Evolutionary conservation across 2,888 invertebrate genomes (phyloP).

Genomic region (Temnothorax rugatulus): DNA sequence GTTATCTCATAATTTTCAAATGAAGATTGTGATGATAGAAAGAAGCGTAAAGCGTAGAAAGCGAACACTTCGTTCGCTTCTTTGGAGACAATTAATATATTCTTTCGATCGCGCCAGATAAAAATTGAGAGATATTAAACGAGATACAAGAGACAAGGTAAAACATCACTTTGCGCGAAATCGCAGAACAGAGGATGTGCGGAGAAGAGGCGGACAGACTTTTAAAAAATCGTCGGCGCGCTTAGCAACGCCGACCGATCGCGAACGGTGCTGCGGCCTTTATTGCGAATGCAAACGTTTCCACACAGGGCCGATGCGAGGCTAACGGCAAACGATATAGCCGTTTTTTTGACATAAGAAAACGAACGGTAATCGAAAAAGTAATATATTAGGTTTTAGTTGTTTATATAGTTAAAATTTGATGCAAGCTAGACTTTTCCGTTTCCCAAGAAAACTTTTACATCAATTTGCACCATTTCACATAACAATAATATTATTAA

Average conservation of each 20-base stretch:
- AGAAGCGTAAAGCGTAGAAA: not conserved
- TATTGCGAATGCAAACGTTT: constrained; percentile 31
- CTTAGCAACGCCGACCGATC: constrained; percentile 44
- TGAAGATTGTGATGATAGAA: not conserved
- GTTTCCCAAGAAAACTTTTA: not conserved
- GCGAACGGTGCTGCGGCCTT: constrained; percentile 44
- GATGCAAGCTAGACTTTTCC: not conserved
- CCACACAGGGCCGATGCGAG: constrained; percentile 29
- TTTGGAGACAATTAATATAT: not conserved
- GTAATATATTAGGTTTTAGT: not conserved
- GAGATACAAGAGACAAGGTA: not conserved
- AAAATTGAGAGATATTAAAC: not conserved
- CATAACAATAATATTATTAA: not conserved
- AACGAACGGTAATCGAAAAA: not conserved
- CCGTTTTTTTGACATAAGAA: not conserved
- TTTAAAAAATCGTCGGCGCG: constrained; percentile 36
- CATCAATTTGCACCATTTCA: too few relatives aligned
- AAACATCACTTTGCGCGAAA: not conserved
- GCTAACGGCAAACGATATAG: not conserved
- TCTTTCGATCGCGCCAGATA: not conserved
- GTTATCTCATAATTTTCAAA: not conserved
- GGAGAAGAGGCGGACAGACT: constrained; percentile 11
- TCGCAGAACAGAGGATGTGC: not conserved
- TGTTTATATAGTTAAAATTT: not conserved
- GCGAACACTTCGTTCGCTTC: too few relatives aligned